Conservation (phyloP, 2,113 vertebrate species). For the Lagopus leucura region DNA sequence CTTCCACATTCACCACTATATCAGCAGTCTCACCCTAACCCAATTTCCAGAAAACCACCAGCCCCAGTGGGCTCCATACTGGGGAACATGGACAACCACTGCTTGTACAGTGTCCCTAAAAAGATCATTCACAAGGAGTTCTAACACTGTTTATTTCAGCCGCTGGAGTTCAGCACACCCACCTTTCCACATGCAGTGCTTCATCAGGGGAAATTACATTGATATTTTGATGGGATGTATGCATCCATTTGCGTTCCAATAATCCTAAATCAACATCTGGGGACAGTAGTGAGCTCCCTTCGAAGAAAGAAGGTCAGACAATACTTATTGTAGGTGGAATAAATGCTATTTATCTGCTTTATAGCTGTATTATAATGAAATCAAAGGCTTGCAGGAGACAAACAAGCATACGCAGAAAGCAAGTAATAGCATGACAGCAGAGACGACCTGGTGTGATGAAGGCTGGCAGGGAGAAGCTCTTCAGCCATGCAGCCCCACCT, state of each 20-base stretch:
- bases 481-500: no score
- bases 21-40: background rate
- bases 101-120: background rate
- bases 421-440: background rate
- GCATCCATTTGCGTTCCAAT: slow-evolving; percentile 39
- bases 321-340: slow-evolving; percentile 39
- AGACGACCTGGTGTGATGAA: background rate
- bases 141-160: background rate
- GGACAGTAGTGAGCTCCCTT: slow-evolving; percentile 24
- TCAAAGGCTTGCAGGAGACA: slow-evolving; percentile 32
- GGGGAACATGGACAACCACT: background rate
- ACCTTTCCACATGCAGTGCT: background rate
- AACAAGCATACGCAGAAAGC: background rate
- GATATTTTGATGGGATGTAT: background rate
- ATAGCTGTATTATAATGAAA: slow-evolving; percentile 40
- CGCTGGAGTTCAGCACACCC: background rate
- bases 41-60: background rate
- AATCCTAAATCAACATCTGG: slow-evolving; percentile 50
- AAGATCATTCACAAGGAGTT: background rate
- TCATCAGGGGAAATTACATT: background rate
- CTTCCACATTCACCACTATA: background rate
- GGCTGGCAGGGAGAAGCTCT: no score
- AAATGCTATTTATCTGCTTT: slow-evolving; percentile 49
- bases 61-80: background rate
- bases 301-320: slow-evolving; percentile 51